These are phyloP conservation scores for Remorina albescens DNA, from an alignment of 2,797 vertebrate species.

Conservation along the genomic window DNA sequence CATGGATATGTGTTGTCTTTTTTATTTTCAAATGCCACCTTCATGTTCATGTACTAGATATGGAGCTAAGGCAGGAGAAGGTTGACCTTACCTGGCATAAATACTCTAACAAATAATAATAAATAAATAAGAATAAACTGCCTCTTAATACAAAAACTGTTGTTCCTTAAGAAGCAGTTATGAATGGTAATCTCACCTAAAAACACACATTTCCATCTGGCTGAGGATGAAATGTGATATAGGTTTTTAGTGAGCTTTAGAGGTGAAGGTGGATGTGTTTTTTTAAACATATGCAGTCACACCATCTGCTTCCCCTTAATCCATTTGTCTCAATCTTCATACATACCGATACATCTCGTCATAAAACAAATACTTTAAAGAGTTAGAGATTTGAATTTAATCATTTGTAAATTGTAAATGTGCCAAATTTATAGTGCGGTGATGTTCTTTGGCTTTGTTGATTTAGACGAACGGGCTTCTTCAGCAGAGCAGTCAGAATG, in stretches of 20 bases:
- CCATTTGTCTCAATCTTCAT: background rate
- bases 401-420: background rate
- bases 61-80: background rate
- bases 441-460: slow-evolving; percentile 21
- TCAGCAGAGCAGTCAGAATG: slow-evolving; percentile 88
- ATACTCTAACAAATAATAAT: no score
- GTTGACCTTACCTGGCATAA: background rate
- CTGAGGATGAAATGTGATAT: background rate
- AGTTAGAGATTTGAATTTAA: no score
- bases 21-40: background rate
- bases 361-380: background rate
- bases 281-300: background rate
- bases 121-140: no score
- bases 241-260: background rate
- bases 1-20: background rate
- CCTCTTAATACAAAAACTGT: background rate
- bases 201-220: background rate
- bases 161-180: background rate
- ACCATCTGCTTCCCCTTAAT: background rate
- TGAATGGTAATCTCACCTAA: background rate
- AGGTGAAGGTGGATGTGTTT: background rate
- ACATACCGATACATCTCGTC: background rate
- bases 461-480: slow-evolving; percentile 90
- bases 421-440: background rate
- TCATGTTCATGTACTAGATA: no score